Evolutionary conservation across 2,113 vertebrate genomes (phyloP).

Genomic region (Mesoclemmys tuberculata): DNA sequence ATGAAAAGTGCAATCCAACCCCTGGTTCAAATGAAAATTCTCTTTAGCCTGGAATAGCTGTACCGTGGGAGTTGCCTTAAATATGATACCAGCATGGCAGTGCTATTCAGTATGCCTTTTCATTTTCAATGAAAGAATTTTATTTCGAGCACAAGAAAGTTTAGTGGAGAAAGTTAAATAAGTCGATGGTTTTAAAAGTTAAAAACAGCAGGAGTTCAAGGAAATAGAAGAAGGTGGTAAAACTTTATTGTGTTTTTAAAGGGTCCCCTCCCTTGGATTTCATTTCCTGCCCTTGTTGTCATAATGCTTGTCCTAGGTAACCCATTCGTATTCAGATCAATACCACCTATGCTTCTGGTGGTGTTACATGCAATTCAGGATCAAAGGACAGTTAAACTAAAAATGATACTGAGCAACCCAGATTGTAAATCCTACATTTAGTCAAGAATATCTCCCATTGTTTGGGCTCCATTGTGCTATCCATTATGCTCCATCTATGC

Average conservation of each 20-base stretch:
- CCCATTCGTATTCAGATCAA: constrained; percentile 14
- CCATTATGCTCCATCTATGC: background rate
- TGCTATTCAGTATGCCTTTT: background rate
- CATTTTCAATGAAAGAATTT: constrained; percentile 25
- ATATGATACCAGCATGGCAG: background rate
- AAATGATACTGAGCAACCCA: constrained; percentile 8
- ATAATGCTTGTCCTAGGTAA: background rate
- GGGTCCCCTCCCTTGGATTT: background rate
- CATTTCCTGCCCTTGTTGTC: background rate
- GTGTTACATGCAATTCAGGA: background rate
- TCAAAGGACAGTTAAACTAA: constrained; percentile 23
- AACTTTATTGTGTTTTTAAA: background rate
- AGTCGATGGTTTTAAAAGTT: constrained; percentile 14
- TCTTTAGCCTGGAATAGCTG: constrained; percentile 56
- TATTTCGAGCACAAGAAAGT: background rate
- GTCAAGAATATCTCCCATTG: background rate
- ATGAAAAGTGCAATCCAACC: constrained; percentile 23
- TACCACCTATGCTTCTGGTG: background rate
- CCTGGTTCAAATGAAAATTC: constrained; percentile 59
- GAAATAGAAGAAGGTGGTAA: background rate
- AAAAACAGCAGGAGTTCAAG: constrained; percentile 4
- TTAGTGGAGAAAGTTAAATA: background rate
- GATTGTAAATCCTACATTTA: background rate
- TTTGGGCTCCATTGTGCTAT: background rate
- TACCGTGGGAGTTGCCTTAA: constrained; percentile 41